phyloP scores from a whole-genome alignment of 2,113 vertebrate genomes.

The Sinocyclocheilus grahami region DNA sequence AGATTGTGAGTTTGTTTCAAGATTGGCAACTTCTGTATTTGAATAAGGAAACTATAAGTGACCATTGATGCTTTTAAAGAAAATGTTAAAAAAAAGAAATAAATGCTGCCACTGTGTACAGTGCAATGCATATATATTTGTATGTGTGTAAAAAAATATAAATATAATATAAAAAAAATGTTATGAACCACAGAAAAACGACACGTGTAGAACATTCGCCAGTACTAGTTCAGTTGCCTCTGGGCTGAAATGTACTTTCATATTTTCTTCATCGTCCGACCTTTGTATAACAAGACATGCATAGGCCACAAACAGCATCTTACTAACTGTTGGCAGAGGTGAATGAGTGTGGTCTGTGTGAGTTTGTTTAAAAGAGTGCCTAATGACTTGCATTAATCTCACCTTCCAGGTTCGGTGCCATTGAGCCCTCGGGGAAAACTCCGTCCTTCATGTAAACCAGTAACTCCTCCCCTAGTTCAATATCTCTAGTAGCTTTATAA shows the following conservation, averaged over 20 bases:
- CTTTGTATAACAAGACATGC: neutral
- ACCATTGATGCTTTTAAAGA: neutral
- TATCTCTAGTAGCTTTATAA: slow-evolving; percentile 96
- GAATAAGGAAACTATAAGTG: neutral
- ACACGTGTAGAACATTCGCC: neutral
- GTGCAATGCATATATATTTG: no score
- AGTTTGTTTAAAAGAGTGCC: slow-evolving; percentile 76
- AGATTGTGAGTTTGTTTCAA: neutral
- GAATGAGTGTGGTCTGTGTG: slow-evolving; percentile 57
- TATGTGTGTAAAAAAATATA: no score
- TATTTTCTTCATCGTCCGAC: neutral
- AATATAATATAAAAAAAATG: no score
- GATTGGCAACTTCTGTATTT: neutral
- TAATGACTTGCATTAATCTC: slow-evolving; percentile 79
- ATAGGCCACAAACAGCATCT: neutral
- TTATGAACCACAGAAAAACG: no score
- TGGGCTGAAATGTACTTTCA: neutral
- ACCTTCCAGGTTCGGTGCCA: slow-evolving; percentile 94
- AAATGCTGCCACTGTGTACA: no score
- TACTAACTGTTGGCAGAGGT: slow-evolving; percentile 15
- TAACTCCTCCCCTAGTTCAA: slow-evolving; percentile 94
- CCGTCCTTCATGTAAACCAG: slow-evolving; percentile 95
- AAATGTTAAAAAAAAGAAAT: neutral
- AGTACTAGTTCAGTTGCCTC: neutral
- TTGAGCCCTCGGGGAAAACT: slow-evolving; percentile 86